These are phyloP conservation scores for Colinus virginianus DNA, from an alignment of 2,113 vertebrate species.

Conservation along the genomic window DNA sequence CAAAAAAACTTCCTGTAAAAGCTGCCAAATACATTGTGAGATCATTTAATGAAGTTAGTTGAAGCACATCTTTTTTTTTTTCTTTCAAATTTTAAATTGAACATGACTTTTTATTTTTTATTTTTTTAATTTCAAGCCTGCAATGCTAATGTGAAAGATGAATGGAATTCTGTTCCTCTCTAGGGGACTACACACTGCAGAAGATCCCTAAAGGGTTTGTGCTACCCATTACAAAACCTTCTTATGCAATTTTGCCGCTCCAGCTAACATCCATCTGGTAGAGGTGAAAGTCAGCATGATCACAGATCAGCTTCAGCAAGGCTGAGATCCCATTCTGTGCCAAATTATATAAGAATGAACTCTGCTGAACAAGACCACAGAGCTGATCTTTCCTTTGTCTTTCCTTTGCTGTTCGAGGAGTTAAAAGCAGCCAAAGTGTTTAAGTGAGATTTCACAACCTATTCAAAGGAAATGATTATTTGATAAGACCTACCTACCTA, in stretches of 20 bases:
- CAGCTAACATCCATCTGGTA: slow-evolving; percentile 38
- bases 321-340: slow-evolving; percentile 26
- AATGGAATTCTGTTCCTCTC: slow-evolving; percentile 19
- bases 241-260: slow-evolving; percentile 27
- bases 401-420: slow-evolving; percentile 18
- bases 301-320: background rate
- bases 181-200: background rate
- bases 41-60: slow-evolving; percentile 26
- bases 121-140: slow-evolving; percentile 3
- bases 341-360: background rate
- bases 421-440: slow-evolving; percentile 29
- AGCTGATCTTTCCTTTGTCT: slow-evolving; percentile 58
- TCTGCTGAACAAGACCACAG: slow-evolving; percentile 2
- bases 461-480: slow-evolving; percentile 37
- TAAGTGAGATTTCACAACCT: slow-evolving; percentile 17
- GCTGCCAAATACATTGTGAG: slow-evolving; percentile 30
- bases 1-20: slow-evolving; percentile 14
- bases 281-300: background rate
- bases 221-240: slow-evolving; percentile 1
- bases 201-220: slow-evolving; percentile 5
- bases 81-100: slow-evolving; percentile 1
- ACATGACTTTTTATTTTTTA: background rate
- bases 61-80: background rate
- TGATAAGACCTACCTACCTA: slow-evolving; percentile 53
- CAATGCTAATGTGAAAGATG: slow-evolving; percentile 25